These are phyloP conservation scores for Mola mola DNA, from an alignment of 2,113 vertebrate species.

Conservation along the genomic window DNA sequence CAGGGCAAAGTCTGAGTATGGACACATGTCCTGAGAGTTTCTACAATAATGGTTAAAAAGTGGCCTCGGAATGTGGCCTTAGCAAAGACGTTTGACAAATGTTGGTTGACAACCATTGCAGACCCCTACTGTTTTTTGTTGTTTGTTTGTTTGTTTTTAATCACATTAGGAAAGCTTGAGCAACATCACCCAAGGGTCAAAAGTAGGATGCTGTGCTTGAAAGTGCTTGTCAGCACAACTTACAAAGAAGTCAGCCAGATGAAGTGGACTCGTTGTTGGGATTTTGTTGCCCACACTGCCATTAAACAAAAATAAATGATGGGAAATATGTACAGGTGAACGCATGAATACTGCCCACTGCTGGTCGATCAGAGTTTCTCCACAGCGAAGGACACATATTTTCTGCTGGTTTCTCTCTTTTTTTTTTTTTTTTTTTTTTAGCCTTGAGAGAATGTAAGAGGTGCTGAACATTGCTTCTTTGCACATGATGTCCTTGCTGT, in stretches of 20 bases:
- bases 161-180: constrained; percentile 2
- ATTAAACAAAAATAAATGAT: no score
- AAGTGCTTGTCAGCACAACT: constrained; percentile 12
- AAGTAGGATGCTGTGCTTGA: no score
- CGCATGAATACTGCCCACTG: no score
- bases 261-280: constrained; percentile 17
- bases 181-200: no score
- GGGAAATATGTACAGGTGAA: no score
- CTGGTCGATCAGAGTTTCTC: constrained; percentile 4
- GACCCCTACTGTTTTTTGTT: constrained; percentile 20
- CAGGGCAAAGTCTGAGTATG: no score
- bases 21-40: no score
- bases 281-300: no score
- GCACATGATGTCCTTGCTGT: constrained; percentile 23
- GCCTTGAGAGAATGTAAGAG: constrained; percentile 5
- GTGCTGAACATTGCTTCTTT: background rate
- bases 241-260: constrained; percentile 6
- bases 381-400: background rate
- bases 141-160: constrained; percentile 21
- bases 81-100: no score
- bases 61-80: no score
- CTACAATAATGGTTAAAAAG: no score
- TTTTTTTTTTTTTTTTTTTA: background rate
- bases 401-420: background rate
- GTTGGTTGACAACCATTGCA: constrained; percentile 29